Evolutionary conservation across 2,797 vertebrate species (phyloP).

Genomic region (Momotus momota): DNA sequence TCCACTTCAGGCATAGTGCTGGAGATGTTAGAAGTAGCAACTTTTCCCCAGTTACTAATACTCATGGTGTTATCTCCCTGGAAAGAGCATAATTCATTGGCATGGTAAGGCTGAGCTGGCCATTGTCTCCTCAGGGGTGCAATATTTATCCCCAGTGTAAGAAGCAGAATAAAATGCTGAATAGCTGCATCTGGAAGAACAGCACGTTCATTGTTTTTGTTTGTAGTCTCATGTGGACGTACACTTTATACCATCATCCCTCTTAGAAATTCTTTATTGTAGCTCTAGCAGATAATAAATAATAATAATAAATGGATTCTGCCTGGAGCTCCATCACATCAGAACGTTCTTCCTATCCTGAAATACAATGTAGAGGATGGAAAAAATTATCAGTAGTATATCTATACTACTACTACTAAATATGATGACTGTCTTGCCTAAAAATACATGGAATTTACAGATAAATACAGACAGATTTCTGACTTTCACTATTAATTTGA

Average conservation of each 20-base stretch:
- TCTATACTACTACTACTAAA: background rate
- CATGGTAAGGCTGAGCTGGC: background rate
- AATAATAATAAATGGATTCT: background rate
- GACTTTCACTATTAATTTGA: background rate
- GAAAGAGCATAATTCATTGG: background rate
- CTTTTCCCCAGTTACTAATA: background rate
- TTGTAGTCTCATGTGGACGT: background rate
- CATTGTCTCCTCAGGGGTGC: background rate
- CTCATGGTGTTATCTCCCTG: background rate
- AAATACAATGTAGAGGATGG: background rate
- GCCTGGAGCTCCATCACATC: accelerated
- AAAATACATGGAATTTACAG: background rate
- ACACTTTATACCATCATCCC: background rate
- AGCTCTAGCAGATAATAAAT: background rate
- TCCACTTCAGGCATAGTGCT: background rate
- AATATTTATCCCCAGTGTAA: background rate
- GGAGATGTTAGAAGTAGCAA: background rate
- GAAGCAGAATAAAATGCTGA: background rate
- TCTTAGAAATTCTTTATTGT: background rate
- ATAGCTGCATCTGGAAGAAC: background rate
- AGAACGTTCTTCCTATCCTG: background rate
- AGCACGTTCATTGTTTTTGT: background rate
- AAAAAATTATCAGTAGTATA: background rate
- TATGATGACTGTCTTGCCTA: background rate
- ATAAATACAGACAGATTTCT: background rate